Conservation (phyloP, 2,113 vertebrate genomes). For the Paradisaea rubra region DNA sequence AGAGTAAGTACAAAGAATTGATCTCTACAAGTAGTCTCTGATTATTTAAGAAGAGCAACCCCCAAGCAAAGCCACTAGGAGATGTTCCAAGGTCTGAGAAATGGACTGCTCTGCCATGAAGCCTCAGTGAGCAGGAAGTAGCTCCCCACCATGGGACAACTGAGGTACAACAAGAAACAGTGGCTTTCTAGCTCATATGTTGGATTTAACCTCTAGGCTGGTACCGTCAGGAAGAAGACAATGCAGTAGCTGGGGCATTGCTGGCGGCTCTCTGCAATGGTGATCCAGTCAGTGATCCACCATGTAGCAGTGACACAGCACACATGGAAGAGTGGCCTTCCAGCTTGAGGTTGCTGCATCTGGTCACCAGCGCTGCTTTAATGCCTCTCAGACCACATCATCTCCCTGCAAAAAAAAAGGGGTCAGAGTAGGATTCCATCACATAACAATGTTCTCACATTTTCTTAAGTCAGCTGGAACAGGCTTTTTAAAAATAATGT, state of each 20-base stretch:
- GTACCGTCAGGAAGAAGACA: neutral
- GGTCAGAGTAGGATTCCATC: neutral
- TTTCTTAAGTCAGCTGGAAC: neutral
- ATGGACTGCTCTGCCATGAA: neutral
- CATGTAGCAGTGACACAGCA: fast-evolving
- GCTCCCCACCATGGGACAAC: neutral
- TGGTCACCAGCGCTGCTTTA: neutral
- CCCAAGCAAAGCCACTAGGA: neutral
- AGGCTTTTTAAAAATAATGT: neutral
- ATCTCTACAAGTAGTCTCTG: neutral
- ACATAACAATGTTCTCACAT: neutral
- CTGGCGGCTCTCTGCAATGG: neutral
- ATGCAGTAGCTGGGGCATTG: neutral
- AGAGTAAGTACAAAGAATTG: neutral
- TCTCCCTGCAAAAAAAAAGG: neutral
- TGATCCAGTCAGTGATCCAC: neutral
- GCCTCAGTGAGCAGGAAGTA: neutral
- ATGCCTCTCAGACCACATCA: neutral
- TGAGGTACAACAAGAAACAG: neutral
- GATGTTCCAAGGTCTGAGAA: neutral
- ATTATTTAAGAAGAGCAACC: neutral
- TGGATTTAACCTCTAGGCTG: neutral
- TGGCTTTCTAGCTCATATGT: neutral
- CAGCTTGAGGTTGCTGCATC: neutral
- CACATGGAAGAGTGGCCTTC: fast-evolving